Conservation (phyloP, 1,140 invertebrate species). For the Ceratoteleas bidentatus region DNA sequence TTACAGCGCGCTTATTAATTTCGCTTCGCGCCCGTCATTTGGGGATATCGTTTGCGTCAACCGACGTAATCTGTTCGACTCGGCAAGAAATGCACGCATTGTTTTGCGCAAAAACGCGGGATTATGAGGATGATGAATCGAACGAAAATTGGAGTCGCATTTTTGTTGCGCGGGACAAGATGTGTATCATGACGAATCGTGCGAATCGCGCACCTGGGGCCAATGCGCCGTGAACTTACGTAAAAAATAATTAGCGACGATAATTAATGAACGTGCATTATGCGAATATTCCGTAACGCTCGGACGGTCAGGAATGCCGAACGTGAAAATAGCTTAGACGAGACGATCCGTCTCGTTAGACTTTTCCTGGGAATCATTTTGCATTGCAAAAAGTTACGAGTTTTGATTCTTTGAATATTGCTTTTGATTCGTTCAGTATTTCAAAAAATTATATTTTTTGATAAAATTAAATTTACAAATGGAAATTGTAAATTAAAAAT, state of each 20-base stretch:
- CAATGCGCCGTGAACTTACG: conserved; percentile 61
- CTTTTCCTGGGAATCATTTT: conserved; percentile 8
- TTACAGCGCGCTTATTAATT: conserved; percentile 1
- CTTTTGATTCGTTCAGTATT: too few species aligned
- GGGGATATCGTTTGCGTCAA: too few species aligned
- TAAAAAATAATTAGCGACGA: conserved; percentile 60
- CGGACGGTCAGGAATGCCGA: conserved; percentile 59
- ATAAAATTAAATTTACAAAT: too few species aligned
- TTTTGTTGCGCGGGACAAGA: conserved; percentile 16
- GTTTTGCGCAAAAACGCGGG: too few species aligned
- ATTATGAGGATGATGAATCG: background rate
- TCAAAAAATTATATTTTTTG: too few species aligned
- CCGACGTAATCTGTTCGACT: too few species aligned
- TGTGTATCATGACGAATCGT: conserved; percentile 43
- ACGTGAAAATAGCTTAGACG: conserved; percentile 44
- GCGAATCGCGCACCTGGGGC: conserved; percentile 48
- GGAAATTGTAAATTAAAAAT: too few species aligned
- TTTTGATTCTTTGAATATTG: too few species aligned
- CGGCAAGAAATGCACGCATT: too few species aligned
- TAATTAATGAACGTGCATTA: conserved; percentile 57
- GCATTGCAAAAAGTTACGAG: background rate
- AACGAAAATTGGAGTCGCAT: background rate
- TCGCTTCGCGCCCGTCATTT: background rate
- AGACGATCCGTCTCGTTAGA: conserved; percentile 23
- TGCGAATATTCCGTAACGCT: conserved; percentile 64